Percentiles rank a stretch among this genome's conserved stretches.
These are phyloP conservation scores for Condylostylus longicornis DNA, from an alignment of 1,140 invertebrate genomes.

Conservation along the genomic window DNA sequence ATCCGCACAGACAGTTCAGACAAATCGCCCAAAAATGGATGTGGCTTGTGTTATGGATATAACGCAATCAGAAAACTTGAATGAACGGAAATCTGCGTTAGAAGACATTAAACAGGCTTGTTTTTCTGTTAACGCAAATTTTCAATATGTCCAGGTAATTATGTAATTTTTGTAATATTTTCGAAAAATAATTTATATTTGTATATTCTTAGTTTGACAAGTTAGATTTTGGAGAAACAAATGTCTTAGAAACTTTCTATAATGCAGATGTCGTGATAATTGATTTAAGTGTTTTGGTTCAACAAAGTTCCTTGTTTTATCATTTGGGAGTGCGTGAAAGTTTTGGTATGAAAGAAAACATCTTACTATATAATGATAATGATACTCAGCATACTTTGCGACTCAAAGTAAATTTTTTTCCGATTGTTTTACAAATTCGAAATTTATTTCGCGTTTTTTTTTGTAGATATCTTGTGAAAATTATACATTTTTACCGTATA, in stretches of 20 bases:
- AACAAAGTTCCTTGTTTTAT: slow-evolving; percentile 87
- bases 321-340: slow-evolving; percentile 94
- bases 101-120: slow-evolving; percentile 75
- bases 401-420: slow-evolving; percentile 49
- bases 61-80: slow-evolving; percentile 50
- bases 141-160: slow-evolving; percentile 66
- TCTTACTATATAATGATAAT: slow-evolving; percentile 81
- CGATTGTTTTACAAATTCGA: not conserved
- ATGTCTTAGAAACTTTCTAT: slow-evolving; percentile 75
- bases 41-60: slow-evolving; percentile 82
- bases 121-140: slow-evolving; percentile 57
- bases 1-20: slow-evolving; percentile 43
- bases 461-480: slow-evolving; percentile 71
- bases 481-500: slow-evolving; percentile 81
- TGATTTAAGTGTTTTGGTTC: slow-evolving; percentile 78
- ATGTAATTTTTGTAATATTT: not conserved
- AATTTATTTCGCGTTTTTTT: slow-evolving; percentile 5
- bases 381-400: slow-evolving; percentile 72
- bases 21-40: slow-evolving; percentile 58
- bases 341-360: slow-evolving; percentile 97
- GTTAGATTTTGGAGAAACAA: slow-evolving; percentile 72
- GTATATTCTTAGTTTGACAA: slow-evolving; percentile 57
- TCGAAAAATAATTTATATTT: not conserved
- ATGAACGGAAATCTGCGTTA: slow-evolving; percentile 59
- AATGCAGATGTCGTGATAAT: slow-evolving; percentile 96